Evolutionary conservation across 2,888 invertebrate species (phyloP).

Genomic region (Capitulum mitella): DNA sequence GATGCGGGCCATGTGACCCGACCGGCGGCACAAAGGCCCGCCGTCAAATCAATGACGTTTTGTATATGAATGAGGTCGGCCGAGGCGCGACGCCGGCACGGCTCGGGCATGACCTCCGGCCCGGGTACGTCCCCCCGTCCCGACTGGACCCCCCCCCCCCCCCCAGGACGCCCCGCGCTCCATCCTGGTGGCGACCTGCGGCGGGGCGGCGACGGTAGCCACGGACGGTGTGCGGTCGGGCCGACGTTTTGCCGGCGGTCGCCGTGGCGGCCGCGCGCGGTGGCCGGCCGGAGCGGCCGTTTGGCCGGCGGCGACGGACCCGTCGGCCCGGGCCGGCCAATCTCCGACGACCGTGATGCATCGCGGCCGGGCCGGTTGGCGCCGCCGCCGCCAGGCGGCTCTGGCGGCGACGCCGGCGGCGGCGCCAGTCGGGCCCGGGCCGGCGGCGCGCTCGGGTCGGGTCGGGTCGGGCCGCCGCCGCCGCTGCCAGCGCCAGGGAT

Average conservation of each 20-base stretch:
- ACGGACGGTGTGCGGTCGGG: too few relatives aligned
- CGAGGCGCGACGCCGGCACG: too few relatives aligned
- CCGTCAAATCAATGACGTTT: background rate
- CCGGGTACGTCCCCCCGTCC: too few relatives aligned
- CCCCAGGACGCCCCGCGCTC: too few relatives aligned
- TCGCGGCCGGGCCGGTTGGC: background rate
- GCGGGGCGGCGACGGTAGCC: too few relatives aligned
- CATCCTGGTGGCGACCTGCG: too few relatives aligned
- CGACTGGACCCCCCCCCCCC: too few relatives aligned
- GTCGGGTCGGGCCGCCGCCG: background rate
- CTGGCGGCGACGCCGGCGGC: background rate
- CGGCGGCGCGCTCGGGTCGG: background rate
- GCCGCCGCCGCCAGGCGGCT: background rate
- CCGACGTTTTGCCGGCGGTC: background rate
- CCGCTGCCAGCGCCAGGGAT: background rate
- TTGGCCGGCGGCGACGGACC: too few relatives aligned
- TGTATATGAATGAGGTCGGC: constrained; percentile 17
- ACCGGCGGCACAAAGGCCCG: background rate
- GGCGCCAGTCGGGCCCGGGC: background rate
- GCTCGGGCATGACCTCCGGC: too few relatives aligned
- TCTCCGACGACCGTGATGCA: background rate
- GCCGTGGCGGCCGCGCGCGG: too few relatives aligned
- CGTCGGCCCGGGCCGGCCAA: too few relatives aligned
- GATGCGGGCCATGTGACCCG: background rate
- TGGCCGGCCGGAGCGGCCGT: background rate